These are phyloP conservation scores for Alca torda DNA, from an alignment of 2,797 vertebrate genomes.

Conservation along the genomic window DNA sequence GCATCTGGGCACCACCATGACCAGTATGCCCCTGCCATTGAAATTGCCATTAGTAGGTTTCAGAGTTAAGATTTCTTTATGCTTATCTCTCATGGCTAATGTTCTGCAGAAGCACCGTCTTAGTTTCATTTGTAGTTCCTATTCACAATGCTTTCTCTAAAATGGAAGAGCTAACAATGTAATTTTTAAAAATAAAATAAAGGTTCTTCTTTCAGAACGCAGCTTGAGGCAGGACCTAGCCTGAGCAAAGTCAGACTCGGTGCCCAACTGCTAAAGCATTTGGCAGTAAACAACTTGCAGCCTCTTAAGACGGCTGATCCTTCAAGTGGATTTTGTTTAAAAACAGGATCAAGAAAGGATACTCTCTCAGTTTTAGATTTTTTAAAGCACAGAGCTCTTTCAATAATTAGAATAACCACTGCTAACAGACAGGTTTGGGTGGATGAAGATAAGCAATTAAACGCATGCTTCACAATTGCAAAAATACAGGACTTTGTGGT, in stretches of 20 bases:
- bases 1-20: not conserved
- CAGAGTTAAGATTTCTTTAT: not conserved
- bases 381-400: not conserved
- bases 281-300: not conserved
- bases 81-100: not conserved
- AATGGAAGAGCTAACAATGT: not conserved
- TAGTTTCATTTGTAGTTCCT: not conserved
- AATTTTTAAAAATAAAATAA: not conserved
- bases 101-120: not conserved
- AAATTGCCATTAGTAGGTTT: not conserved
- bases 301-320: not conserved
- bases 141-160: not conserved
- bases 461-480: not conserved
- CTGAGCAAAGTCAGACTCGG: not conserved
- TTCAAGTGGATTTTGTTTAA: not conserved
- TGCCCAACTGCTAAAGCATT: not conserved
- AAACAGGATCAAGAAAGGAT: not conserved
- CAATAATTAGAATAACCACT: not conserved
- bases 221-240: not conserved
- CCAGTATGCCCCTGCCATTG: rapidly evolving
- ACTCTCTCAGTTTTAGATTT: not conserved
- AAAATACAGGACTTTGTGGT: not conserved
- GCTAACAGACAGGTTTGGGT: not conserved
- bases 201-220: not conserved
- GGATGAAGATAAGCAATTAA: not conserved